Conservation (phyloP, 1,140 invertebrate genomes). For the Drosophila persimilis region DNA sequence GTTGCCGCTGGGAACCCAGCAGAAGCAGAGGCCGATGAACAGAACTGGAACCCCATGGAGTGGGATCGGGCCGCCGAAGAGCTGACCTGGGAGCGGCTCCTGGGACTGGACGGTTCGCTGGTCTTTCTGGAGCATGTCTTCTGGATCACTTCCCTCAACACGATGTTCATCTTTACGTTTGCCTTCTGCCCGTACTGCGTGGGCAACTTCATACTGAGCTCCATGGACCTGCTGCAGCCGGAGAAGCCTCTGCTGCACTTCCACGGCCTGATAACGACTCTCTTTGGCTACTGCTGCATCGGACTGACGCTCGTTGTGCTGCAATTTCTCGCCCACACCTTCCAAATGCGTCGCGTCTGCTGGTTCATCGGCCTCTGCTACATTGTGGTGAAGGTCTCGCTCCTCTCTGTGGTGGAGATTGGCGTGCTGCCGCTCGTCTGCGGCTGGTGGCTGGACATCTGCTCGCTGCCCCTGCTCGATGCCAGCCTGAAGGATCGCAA, state of each 20-base stretch:
- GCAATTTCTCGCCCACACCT: constrained; percentile 90
- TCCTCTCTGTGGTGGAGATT: constrained; percentile 97
- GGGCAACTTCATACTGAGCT: constrained; percentile 92
- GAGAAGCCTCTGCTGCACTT: constrained; percentile 92
- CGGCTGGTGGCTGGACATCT: constrained; percentile 99
- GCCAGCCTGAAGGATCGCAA: constrained; percentile 94
- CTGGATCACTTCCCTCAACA: constrained; percentile 99
- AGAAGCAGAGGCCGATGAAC: constrained; percentile 88
- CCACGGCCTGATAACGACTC: constrained; percentile 95
- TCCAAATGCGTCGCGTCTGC: constrained; percentile 91
- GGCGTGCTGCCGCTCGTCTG: constrained; percentile 98
- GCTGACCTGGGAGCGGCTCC: constrained; percentile 97
- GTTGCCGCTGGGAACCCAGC: constrained; percentile 46
- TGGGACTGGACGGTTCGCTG: constrained; percentile 98
- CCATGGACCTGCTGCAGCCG: constrained; percentile 90
- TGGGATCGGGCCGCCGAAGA: constrained; percentile 99
- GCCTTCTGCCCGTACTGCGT: constrained; percentile 98
- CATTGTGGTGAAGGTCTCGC: constrained; percentile 97
- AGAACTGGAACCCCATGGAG: constrained; percentile 99
- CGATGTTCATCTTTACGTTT: constrained; percentile 96
- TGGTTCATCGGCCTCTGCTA: constrained; percentile 96
- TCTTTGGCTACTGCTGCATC: constrained; percentile 96
- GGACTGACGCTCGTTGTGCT: constrained; percentile 92
- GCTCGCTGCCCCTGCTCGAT: constrained; percentile 97
- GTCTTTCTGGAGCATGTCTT: constrained; percentile 99